Evolutionary conservation across 2,888 invertebrate species (phyloP), one percentile per base, ranked within the genome.

Genomic region (Drosophila mulleri): DNA sequence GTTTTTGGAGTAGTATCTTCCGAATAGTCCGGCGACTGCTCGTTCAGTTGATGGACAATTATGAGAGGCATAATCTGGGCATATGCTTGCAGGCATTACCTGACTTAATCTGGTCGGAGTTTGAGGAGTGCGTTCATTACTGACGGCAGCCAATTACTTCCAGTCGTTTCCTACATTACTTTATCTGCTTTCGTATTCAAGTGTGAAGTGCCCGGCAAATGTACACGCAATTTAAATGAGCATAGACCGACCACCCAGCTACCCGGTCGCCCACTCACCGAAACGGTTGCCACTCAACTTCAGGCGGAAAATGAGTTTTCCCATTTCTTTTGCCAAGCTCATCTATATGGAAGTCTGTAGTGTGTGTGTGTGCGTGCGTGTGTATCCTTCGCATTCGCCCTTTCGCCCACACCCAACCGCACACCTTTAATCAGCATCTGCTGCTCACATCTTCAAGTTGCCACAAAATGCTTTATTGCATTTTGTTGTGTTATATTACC

Each of bases 361-460:
- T 37, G 23, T 57, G 52, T 42, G 42, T 61, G 59, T 67, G 48
- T 61, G 56, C 58, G 53, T 48, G 48, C 60, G 45, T 64, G 39
- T 47, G 32, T 41, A 32, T 64, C 39, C 35, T 44, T 14, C 23
- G 50, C 42, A 50, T 12, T 35, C 48, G 42, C 44, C 52, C 47
- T 47, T 44, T 18, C 18, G 47, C 64, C 61, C 79, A 66, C 58
- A 48, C 67, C 64, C 69, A 81, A 87, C 83, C 89, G 73, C 89
- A 87, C 83, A 84, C 90, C 89, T 90, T 90, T 88, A 89, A 89
- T 90, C 90, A 88, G 87, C 89, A 89, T 90, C 89, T 89, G 89
- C 87, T 90, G 82, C 80, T 88, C 82, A 80, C 90, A 88, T 90
- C 90, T 89, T 90, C 87, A 83, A 89, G 86, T 90, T 90, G 87